Base-by-base conservation (phyloP, 1,140 invertebrate species). In the Teleogryllus occipitalis region DNA sequence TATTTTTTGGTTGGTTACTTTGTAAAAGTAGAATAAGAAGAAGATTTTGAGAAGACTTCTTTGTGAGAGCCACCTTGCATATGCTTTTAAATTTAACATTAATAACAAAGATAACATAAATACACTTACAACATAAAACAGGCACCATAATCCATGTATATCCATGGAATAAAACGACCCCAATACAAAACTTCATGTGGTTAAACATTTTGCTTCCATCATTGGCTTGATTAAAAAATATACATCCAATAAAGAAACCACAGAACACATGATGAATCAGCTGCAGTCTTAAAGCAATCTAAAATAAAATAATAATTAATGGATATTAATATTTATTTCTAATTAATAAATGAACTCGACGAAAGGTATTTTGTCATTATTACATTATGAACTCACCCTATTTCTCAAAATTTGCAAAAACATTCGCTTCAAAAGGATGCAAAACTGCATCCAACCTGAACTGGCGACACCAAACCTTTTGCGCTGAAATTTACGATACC, bases 71-170 rank as follows among this genome's bases (percentile, higher is more conserved):
- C 5, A 39, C 27, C 27, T 39, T 39, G 27, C 5, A 39, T 39
- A 39, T 39, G 5, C 27, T 39, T 39, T 39, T 2, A 5, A 39
- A 39, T 39, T 39, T 39, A 39, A 39, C 27, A 1, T 39, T 39
- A 39, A 39, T 14, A 77, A 47, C 8, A 7, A 39, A 47, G 21
- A 75, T 5, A 10, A 48, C 8, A 27, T 46, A 27, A 48, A 2
- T 48, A 49, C 49, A 85, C 85, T 83, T 80, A 85, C 85, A 85
- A 10, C 82, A 80, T 21, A 85, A 81, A 0, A 85, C 89, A 46
- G 90, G 90, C 39, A 91, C 89, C 89, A 91, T 91, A 22, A 90
- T 89, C 82, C 91, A 90, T 0, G 90, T 92, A 82, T 91, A 91
- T 0, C 89, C 87, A 81, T 91, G 89, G 84, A 91, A 91, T 47